Percentiles rank a stretch among this genome's conserved stretches.
phyloP scores from a whole-genome alignment of 2,797 vertebrate species.

The Fistularia commersonii region DNA sequence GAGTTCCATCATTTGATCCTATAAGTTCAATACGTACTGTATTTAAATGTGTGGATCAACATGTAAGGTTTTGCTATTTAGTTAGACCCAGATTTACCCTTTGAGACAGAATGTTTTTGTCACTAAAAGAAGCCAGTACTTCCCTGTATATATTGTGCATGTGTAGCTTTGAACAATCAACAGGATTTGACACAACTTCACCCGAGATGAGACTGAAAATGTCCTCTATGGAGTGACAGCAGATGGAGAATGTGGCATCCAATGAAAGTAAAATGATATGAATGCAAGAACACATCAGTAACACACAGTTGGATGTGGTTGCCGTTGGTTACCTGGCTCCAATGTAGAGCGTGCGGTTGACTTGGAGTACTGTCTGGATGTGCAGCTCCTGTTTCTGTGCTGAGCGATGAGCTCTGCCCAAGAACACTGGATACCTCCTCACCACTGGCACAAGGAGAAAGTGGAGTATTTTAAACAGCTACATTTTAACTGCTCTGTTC shows the following conservation, averaged over 20 bases:
- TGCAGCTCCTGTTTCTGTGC: conserved; percentile 77
- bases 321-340: conserved; percentile 86
- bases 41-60: no score
- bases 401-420: conserved; percentile 84
- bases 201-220: conserved; percentile 26
- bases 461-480: neutral
- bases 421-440: conserved; percentile 87
- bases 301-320: conserved; percentile 59
- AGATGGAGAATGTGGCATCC: conserved; percentile 55
- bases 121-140: no score
- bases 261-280: conserved; percentile 57
- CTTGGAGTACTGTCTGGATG: conserved; percentile 90
- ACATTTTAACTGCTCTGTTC: conserved; percentile 8
- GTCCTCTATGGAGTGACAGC: conserved; percentile 48
- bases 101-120: no score
- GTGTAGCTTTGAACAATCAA: neutral
- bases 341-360: conserved; percentile 93
- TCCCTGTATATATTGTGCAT: no score
- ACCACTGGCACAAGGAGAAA: conserved; percentile 70
- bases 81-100: no score
- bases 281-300: conserved; percentile 41
- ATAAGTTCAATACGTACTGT: no score
- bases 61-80: no score
- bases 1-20: no score
- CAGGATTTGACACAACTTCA: conserved; percentile 24